These are phyloP conservation scores for Hylaeus volcanicus DNA, from an alignment of 1,140 invertebrate species.

Conservation along the genomic window DNA sequence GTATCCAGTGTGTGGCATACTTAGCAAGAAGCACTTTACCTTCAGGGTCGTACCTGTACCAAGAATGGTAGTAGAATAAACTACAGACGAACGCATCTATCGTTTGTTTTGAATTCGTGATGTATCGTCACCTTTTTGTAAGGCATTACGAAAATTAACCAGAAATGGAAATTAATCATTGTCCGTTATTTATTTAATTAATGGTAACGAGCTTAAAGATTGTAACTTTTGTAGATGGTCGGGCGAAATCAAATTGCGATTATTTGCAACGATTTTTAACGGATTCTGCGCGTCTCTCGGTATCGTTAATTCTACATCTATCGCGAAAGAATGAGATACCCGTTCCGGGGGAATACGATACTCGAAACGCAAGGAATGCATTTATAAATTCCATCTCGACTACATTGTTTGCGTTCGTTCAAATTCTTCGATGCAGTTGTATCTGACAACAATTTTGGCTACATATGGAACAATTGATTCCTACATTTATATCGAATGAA, in stretches of 20 bases:
- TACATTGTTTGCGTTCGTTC: neutral
- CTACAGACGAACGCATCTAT: conserved; percentile 7
- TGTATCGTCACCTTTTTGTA: neutral
- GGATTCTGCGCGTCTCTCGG: conserved; percentile 17
- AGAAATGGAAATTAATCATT: too few species aligned
- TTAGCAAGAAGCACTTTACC: conserved; percentile 33
- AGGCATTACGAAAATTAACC: too few species aligned
- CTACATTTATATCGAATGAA: neutral
- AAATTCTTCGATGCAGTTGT: neutral
- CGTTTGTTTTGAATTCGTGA: neutral
- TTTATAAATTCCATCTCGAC: neutral
- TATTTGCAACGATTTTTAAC: neutral
- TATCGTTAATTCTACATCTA: neutral
- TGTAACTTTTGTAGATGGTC: neutral
- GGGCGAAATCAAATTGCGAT: neutral
- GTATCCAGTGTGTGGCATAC: conserved; percentile 41
- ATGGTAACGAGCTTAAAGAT: too few species aligned
- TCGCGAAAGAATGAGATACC: conserved; percentile 5
- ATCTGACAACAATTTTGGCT: neutral
- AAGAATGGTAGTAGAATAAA: conserved; percentile 29
- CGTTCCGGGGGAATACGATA: conserved; percentile 24
- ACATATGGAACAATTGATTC: neutral
- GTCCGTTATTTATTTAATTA: too few species aligned
- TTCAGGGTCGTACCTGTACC: conserved; percentile 32
- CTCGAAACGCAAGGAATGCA: neutral